These are phyloP conservation scores for Megaleporinus macrocephalus DNA, from an alignment of 2,113 vertebrate genomes.

Conservation along the genomic window DNA sequence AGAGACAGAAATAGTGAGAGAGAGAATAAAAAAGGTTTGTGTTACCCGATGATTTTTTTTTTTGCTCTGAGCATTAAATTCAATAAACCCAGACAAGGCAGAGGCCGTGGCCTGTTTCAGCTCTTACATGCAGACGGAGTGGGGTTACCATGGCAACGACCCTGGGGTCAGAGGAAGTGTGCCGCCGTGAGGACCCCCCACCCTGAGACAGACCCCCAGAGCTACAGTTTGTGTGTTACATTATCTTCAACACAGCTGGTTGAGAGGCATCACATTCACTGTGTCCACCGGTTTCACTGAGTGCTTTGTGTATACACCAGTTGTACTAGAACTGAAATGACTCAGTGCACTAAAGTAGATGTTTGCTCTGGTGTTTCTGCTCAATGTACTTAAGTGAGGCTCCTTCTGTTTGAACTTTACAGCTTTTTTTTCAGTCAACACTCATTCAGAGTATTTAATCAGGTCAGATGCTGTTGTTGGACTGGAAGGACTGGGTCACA, in stretches of 20 bases:
- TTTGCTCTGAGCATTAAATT: neutral
- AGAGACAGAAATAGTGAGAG: neutral
- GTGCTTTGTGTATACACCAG: too few relatives aligned
- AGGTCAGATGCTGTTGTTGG: too few relatives aligned
- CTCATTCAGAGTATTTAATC: too few relatives aligned
- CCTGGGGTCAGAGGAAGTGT: slow-evolving; percentile 47
- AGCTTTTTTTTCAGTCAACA: too few relatives aligned
- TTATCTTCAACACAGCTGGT: neutral
- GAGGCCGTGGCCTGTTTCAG: neutral
- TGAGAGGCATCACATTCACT: neutral
- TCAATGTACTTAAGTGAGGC: too few relatives aligned
- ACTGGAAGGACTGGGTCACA: too few relatives aligned
- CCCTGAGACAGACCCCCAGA: slow-evolving; percentile 3
- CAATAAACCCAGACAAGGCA: neutral
- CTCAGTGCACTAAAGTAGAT: too few relatives aligned
- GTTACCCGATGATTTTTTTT: neutral
- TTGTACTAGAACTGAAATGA: too few relatives aligned
- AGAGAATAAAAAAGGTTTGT: too few relatives aligned
- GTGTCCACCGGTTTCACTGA: too few relatives aligned
- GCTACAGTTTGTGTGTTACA: neutral
- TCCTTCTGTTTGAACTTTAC: too few relatives aligned
- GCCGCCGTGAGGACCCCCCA: slow-evolving; percentile 44
- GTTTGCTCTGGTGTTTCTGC: too few relatives aligned
- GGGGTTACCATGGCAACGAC: slow-evolving; percentile 24
- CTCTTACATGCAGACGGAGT: neutral